These are phyloP conservation scores for Gallinago undulata DNA, from an alignment of 2,113 vertebrate species.

Conservation along the genomic window DNA sequence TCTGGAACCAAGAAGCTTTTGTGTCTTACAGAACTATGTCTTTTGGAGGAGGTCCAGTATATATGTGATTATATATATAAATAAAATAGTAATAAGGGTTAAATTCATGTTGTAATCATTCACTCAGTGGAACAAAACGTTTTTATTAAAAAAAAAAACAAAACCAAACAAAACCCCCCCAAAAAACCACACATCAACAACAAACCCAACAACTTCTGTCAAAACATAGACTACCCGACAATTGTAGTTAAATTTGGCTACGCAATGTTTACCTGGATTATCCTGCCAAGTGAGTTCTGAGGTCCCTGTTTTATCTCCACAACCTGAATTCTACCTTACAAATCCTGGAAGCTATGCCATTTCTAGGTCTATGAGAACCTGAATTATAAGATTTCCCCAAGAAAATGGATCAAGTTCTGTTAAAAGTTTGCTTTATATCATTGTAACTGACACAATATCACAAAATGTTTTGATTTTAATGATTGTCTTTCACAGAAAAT, in stretches of 20 bases:
- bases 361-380: neutral
- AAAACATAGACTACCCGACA: neutral
- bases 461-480: neutral
- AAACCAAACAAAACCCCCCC: neutral
- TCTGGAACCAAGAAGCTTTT: neutral
- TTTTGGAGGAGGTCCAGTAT: neutral
- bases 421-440: neutral
- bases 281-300: neutral
- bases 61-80: neutral
- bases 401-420: neutral
- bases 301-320: neutral
- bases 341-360: neutral
- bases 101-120: neutral
- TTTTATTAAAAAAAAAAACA: neutral
- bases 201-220: neutral
- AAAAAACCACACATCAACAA: rapidly evolving
- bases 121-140: neutral
- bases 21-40: neutral
- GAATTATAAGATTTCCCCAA: neutral
- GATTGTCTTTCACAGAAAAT: neutral
- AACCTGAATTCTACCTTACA: neutral
- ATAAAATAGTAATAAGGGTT: neutral
- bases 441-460: neutral
- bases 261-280: neutral
- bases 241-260: neutral